Conservation (phyloP, 2,113 vertebrate species). For the Oriolus oriolus region DNA sequence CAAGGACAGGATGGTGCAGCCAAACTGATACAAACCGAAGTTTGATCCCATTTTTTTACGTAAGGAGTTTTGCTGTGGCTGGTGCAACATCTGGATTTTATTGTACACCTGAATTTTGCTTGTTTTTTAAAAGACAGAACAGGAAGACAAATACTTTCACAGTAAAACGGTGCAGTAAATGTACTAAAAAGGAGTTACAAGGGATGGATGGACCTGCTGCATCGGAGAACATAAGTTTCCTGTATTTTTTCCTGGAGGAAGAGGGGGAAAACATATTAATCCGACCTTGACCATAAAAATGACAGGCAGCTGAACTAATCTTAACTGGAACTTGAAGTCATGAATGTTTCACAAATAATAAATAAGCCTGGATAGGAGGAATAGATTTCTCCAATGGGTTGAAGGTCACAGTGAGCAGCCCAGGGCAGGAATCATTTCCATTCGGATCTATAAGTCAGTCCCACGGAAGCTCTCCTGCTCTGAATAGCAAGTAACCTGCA, state of each 20-base stretch:
- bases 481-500: constrained; percentile 25
- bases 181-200: not conserved
- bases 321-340: constrained; percentile 14
- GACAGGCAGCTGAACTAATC: constrained; percentile 4
- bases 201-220: not conserved
- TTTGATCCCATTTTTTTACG: not conserved
- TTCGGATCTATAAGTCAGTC: constrained; percentile 43
- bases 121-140: not conserved
- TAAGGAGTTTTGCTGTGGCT: not conserved
- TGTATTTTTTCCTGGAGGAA: not conserved
- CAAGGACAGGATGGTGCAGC: not conserved
- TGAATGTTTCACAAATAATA: constrained; percentile 56
- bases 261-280: not conserved
- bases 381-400: constrained; percentile 50
- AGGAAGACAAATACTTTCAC: not conserved
- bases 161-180: not conserved
- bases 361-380: constrained; percentile 21
- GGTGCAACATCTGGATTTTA: not conserved
- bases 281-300: not conserved
- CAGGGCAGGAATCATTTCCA: constrained; percentile 54
- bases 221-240: not conserved
- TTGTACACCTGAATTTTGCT: not conserved
- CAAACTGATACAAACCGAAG: not conserved
- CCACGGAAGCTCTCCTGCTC: constrained; percentile 9
- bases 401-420: constrained; percentile 40